A percentile compares a stretch with the other conserved stretches of the same genome.
Conservation (phyloP, 2,113 vertebrate species). For the Actenoides hombroni region DNA sequence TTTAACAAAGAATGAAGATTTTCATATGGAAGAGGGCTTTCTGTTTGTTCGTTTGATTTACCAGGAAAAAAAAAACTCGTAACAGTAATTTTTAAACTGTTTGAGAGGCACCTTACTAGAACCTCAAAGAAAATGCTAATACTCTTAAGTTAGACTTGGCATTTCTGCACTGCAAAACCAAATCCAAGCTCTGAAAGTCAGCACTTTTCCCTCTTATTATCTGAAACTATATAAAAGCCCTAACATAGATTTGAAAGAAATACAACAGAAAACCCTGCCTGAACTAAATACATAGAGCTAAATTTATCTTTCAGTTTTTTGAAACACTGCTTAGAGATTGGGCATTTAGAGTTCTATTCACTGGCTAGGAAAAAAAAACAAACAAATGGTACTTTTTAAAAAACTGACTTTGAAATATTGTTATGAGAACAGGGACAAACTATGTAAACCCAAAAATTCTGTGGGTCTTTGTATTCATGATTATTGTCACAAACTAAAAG, state of each 20-base stretch:
- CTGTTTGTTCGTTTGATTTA: background rate
- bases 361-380: conserved; percentile 21
- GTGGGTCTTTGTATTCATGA: conserved; percentile 49
- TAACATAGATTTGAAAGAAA: conserved; percentile 24
- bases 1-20: background rate
- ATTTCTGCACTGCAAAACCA: conserved; percentile 12
- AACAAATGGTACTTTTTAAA: conserved; percentile 30
- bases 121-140: conserved; percentile 1
- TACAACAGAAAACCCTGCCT: conserved; percentile 31
- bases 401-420: conserved; percentile 53
- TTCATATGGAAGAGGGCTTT: background rate
- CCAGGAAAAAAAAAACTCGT: background rate
- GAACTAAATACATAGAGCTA: conserved; percentile 39
- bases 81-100: background rate
- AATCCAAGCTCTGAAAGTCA: conserved; percentile 43
- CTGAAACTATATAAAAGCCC: conserved; percentile 22
- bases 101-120: background rate
- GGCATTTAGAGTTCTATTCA: conserved; percentile 37
- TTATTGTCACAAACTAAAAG: conserved; percentile 60
- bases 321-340: background rate
- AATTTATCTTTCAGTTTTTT: conserved; percentile 47
- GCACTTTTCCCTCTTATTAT: conserved; percentile 30
- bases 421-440: conserved; percentile 52
- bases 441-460: conserved; percentile 57
- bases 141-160: background rate